Evolutionary conservation across 1,140 invertebrate genomes (phyloP), one percentile per base, ranked within the genome.

Genomic region (Macrotrachela quadricornifera): DNA sequence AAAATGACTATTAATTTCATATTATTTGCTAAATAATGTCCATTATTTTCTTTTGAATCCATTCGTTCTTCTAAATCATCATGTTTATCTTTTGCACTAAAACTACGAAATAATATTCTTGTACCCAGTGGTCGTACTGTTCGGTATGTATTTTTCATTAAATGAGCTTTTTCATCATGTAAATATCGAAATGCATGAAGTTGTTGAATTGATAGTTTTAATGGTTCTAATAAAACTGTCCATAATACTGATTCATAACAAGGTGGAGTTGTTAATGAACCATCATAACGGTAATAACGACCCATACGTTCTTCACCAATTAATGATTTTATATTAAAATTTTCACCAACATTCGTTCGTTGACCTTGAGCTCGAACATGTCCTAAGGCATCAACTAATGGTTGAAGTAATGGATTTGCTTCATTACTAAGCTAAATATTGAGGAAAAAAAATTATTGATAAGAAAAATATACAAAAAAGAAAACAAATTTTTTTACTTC

Each of bases 201-300:
- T 30, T 30, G 21, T 4, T 30, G 3, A 2, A 4, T 2, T 30
- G 21, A 30, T 30, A 30, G 68, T 41, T 72, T 65, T 13, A 82
- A 76, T 1, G 79, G 77, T 51, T 80, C 72, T 54, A 77, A 78
- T 60, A 85, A 83, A 4, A 84, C 70, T 9, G 78, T 79, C 81
- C 81, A 84, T 1, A 74, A 73, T 1, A 83, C 79, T 17, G 73
- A 71, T 61, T 83, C 80, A 43, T 74, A 73, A 57, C 81, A 84
- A 1, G 65, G 68, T 1, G 81, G 81, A 8, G 81, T 82, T 1
- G 81, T 83, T 41, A 83, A 65, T 0, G 80, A 82, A 3, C 81
- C 81, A 6, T 73, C 59, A 60, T 84, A 84, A 2, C 75, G 69
- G 61, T 75, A 82, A 63, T 63, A 68, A 10, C 47, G 15, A n/a